phyloP scores from a whole-genome alignment of 2,888 invertebrate genomes.

The Troides helena region DNA sequence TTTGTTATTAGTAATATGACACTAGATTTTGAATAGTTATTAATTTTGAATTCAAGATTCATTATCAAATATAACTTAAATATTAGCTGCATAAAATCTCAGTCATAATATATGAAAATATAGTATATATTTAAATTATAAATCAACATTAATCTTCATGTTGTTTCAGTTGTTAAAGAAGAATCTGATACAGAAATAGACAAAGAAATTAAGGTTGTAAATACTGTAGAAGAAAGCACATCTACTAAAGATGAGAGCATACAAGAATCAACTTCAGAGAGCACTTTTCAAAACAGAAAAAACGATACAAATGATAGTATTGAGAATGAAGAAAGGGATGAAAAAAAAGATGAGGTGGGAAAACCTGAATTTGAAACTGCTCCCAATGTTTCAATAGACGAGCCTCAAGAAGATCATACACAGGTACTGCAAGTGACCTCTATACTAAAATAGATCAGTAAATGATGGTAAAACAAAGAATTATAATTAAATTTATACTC shows the following conservation, averaged over 20 bases:
- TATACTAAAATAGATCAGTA: conserved; percentile 7
- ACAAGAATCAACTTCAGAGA: conserved; percentile 31
- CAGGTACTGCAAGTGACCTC: conserved; percentile 50
- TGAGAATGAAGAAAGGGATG: conserved; percentile 39
- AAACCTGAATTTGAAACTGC: conserved; percentile 78
- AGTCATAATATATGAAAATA: no score
- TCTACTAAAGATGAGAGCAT: conserved; percentile 21
- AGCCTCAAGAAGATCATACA: conserved; percentile 69
- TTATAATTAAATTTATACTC: not conserved
- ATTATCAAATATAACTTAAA: no score
- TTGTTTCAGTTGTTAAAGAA: conserved; percentile 24
- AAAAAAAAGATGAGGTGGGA: conserved; percentile 55
- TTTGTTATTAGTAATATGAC: no score
- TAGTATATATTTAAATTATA: no score
- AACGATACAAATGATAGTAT: conserved; percentile 30
- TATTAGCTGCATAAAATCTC: no score
- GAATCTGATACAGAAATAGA: conserved; percentile 15
- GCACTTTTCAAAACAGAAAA: conserved; percentile 34
- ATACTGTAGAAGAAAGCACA: conserved; percentile 15
- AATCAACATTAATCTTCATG: no score
- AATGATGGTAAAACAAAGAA: not conserved
- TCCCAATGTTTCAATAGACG: conserved; percentile 68
- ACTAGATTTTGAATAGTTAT: no score
- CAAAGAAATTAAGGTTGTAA: conserved; percentile 14
- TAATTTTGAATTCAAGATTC: no score